A percentile compares a stretch with the other conserved stretches of the same genome.
These are phyloP conservation scores for Dynastes grantii DNA, from an alignment of 2,888 invertebrate genomes.

Conservation along the genomic window DNA sequence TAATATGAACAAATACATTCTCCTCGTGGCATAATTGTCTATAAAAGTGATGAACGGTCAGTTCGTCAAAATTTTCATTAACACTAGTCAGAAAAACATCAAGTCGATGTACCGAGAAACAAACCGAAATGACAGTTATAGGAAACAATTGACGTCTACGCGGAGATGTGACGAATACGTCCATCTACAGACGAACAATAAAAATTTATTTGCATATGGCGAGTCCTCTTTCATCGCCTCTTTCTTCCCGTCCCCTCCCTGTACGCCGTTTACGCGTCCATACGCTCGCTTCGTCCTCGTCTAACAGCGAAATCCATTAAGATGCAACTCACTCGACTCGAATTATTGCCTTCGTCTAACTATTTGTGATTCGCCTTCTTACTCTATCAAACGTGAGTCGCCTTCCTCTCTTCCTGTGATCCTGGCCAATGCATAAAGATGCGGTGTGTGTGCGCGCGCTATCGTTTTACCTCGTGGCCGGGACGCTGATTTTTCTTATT, in stretches of 20 bases:
- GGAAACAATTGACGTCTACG: slow-evolving; percentile 44
- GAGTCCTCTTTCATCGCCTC: slow-evolving; percentile 16
- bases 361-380: slow-evolving; percentile 39
- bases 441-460: neutral
- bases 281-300: slow-evolving; percentile 21
- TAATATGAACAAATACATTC: neutral
- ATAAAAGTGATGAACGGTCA: neutral
- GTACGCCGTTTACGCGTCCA: neutral
- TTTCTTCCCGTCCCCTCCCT: neutral
- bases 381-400: slow-evolving; percentile 32
- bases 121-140: slow-evolving; percentile 41
- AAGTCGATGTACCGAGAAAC: slow-evolving; percentile 31
- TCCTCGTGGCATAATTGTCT: slow-evolving; percentile 12
- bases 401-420: slow-evolving; percentile 34
- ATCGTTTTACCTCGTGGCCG: neutral
- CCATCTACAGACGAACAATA: slow-evolving; percentile 43
- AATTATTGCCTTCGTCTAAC: slow-evolving; percentile 46
- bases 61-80: slow-evolving; percentile 22
- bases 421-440: slow-evolving; percentile 6
- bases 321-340: slow-evolving; percentile 43
- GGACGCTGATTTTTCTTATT: slow-evolving; percentile 20
- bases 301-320: slow-evolving; percentile 17
- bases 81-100: slow-evolving; percentile 18
- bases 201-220: slow-evolving; percentile 43
- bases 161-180: slow-evolving; percentile 43